Evolutionary conservation across 2,113 vertebrate species (phyloP).

Genomic region (Hypanus sabinus): DNA sequence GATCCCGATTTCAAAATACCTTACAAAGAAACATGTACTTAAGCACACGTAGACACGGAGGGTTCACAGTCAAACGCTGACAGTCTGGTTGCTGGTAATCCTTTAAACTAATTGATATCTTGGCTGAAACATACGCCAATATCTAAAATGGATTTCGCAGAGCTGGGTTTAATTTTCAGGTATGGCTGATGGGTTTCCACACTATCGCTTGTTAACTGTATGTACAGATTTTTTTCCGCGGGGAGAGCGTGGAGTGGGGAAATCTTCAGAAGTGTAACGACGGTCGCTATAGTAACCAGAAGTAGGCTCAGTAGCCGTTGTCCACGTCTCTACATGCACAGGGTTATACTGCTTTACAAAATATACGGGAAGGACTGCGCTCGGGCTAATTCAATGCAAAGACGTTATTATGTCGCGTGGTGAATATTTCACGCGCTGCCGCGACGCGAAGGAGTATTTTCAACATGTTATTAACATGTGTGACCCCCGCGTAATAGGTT

Average conservation of each 20-base stretch:
- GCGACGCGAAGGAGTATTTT: background rate
- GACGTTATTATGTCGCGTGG: background rate
- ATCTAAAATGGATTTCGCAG: background rate
- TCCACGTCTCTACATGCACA: background rate
- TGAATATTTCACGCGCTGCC: background rate
- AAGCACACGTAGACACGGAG: background rate
- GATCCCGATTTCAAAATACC: too few species aligned
- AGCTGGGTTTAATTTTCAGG: background rate
- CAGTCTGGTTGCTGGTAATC: background rate
- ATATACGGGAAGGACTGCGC: background rate
- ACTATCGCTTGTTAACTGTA: background rate
- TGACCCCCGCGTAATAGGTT: background rate
- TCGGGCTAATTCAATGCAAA: background rate
- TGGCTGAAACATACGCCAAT: background rate
- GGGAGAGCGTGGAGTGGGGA: background rate
- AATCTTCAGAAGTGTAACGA: slow-evolving; percentile 2
- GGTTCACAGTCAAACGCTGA: background rate
- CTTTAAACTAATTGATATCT: background rate
- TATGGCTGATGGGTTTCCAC: background rate
- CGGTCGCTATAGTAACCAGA: slow-evolving; percentile 30
- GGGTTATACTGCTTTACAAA: background rate
- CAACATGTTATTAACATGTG: background rate
- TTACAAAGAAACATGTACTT: background rate
- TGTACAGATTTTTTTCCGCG: background rate
- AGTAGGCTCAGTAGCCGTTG: background rate